Conservation (phyloP, 2,113 vertebrate genomes). For the Mastomys coucha region DNA sequence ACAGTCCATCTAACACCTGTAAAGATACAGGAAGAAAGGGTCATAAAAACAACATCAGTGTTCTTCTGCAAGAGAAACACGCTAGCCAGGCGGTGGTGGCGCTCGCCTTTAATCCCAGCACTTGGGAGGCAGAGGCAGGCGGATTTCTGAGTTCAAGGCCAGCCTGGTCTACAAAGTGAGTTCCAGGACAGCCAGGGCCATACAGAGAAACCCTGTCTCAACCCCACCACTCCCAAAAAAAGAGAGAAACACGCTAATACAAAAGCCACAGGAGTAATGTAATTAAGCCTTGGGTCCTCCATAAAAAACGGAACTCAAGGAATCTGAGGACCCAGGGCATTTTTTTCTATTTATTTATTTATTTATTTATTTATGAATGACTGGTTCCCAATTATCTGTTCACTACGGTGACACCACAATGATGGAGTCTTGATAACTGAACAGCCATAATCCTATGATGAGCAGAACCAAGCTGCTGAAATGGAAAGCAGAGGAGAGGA, state of each 20-base stretch:
- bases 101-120: too few relatives aligned
- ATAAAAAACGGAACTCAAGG: constrained; percentile 36
- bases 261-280: neutral
- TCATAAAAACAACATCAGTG: neutral
- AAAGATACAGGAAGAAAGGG: constrained; percentile 71
- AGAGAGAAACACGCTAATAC: neutral
- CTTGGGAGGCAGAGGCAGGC: too few relatives aligned
- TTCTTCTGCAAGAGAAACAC: neutral
- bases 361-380: neutral
- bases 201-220: too few relatives aligned
- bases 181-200: too few relatives aligned
- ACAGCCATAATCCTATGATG: neutral
- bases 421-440: neutral
- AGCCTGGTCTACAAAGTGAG: too few relatives aligned
- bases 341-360: neutral
- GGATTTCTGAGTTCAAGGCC: too few relatives aligned
- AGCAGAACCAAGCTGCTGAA: neutral
- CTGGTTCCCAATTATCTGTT: neutral
- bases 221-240: too few relatives aligned
- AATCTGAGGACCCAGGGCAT: neutral
- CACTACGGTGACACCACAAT: neutral
- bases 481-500: neutral
- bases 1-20: constrained; percentile 94
- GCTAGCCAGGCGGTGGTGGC: too few relatives aligned
- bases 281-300: neutral